phyloP scores from a whole-genome alignment of 2,888 invertebrate genomes.

The Spilarctia lutea region DNA sequence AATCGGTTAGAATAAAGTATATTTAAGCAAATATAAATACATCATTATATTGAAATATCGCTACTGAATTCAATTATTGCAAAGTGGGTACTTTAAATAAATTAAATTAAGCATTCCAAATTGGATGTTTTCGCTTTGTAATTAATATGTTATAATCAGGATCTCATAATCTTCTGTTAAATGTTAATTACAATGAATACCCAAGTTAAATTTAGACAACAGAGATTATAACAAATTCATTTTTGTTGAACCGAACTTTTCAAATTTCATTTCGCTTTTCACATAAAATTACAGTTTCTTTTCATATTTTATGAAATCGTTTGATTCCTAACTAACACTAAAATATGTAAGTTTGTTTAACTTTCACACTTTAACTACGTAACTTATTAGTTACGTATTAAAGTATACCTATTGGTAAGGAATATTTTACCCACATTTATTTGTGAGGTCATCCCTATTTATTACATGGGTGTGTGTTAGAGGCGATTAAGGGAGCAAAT shows the following conservation, averaged over 20 bases:
- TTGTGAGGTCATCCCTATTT: no score
- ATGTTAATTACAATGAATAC: constrained; percentile 11
- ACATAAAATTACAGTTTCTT: background rate
- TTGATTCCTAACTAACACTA: no score
- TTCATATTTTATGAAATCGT: background rate
- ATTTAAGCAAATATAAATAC: background rate
- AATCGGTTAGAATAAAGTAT: background rate
- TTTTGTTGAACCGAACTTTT: background rate
- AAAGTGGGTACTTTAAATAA: background rate
- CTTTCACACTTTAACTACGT: no score
- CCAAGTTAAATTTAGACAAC: constrained; percentile 16
- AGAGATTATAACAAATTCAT: constrained; percentile 15
- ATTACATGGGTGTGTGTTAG: no score
- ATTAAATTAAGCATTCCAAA: background rate
- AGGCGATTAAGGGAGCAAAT: no score
- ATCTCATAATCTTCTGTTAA: constrained; percentile 11
- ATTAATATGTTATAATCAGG: constrained; percentile 14
- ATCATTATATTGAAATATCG: background rate
- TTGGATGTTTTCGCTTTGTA: background rate
- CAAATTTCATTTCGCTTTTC: background rate
- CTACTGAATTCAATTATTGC: background rate
- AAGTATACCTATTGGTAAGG: no score
- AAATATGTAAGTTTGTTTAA: no score
- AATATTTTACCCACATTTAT: no score
- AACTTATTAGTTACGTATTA: no score